phyloP scores from a whole-genome alignment of 2,113 vertebrate species.

The Tamias sibiricus region DNA sequence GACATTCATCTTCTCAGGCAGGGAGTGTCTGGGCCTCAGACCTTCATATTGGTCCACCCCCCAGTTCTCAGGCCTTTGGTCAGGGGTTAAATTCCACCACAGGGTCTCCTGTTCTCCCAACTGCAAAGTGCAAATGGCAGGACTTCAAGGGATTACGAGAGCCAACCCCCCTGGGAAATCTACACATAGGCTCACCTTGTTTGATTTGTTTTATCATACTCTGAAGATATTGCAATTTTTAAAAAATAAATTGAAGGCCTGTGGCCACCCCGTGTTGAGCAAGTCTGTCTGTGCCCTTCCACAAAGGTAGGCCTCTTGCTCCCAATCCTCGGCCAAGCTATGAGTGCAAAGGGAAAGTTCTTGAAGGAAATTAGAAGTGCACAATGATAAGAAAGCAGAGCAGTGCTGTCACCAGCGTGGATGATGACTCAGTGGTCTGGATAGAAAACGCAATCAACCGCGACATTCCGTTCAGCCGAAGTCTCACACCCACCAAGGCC shows the following conservation, averaged over 20 bases:
- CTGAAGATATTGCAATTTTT: not conserved
- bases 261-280: not conserved
- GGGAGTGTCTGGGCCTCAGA: not conserved
- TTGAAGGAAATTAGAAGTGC: not conserved
- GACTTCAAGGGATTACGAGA: not conserved
- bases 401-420: not conserved
- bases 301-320: not conserved
- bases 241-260: not conserved
- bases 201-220: not conserved
- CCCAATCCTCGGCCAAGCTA: not conserved
- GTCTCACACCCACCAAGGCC: not conserved
- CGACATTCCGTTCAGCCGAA: too few species aligned
- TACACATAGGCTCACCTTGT: not conserved
- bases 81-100: not conserved
- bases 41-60: too few species aligned
- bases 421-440: not conserved
- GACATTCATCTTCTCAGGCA: not conserved
- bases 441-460: not conserved
- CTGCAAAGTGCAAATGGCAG: not conserved
- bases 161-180: too few species aligned
- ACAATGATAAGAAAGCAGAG: not conserved
- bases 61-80: not conserved
- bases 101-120: not conserved
- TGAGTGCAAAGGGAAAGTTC: not conserved
- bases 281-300: not conserved